Percentiles rank a stretch among this genome's conserved stretches.
phyloP scores from a whole-genome alignment of 2,888 invertebrate species.

The Theretra japonica region DNA sequence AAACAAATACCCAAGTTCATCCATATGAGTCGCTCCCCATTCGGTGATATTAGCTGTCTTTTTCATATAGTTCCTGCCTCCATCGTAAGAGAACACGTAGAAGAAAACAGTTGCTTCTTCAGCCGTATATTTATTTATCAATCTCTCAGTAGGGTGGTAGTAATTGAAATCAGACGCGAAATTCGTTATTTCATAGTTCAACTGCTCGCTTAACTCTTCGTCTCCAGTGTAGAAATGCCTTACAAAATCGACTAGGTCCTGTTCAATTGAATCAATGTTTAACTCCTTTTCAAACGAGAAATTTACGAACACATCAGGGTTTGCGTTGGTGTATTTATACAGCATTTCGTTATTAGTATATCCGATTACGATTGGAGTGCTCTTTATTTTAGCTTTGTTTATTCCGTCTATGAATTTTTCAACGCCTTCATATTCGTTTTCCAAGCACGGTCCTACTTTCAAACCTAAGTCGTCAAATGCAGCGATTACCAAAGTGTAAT shows the following conservation, averaged over 20 bases:
- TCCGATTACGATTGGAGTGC: constrained; percentile 38
- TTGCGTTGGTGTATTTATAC: constrained; percentile 32
- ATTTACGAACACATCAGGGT: constrained; percentile 35
- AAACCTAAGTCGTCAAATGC: constrained; percentile 4
- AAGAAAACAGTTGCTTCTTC: constrained; percentile 46
- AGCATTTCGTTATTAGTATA: constrained; percentile 42
- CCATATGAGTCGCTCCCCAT: constrained; percentile 50
- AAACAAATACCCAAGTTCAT: constrained; percentile 59
- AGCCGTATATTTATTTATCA: constrained; percentile 43
- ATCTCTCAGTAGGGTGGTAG: constrained; percentile 47
- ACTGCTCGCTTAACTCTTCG: constrained; percentile 35
- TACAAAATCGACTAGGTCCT: constrained; percentile 38
- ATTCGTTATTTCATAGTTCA: constrained; percentile 39
- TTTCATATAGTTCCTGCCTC: constrained; percentile 50
- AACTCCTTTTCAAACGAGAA: constrained; percentile 39
- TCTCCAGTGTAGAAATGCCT: constrained; percentile 51
- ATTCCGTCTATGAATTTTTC: constrained; percentile 36
- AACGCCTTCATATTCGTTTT: constrained; percentile 35
- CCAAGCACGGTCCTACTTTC: constrained; percentile 17
- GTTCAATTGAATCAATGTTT: constrained; percentile 37
- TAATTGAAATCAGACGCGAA: constrained; percentile 50
- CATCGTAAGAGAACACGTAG: constrained; percentile 55
- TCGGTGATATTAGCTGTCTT: constrained; percentile 38
- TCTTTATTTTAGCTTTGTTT: constrained; percentile 35
- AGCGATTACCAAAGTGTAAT: constrained; percentile 4